Evolutionary conservation across 2,113 vertebrate genomes (phyloP).

Genomic region (Oncorhynchus clarkii): DNA sequence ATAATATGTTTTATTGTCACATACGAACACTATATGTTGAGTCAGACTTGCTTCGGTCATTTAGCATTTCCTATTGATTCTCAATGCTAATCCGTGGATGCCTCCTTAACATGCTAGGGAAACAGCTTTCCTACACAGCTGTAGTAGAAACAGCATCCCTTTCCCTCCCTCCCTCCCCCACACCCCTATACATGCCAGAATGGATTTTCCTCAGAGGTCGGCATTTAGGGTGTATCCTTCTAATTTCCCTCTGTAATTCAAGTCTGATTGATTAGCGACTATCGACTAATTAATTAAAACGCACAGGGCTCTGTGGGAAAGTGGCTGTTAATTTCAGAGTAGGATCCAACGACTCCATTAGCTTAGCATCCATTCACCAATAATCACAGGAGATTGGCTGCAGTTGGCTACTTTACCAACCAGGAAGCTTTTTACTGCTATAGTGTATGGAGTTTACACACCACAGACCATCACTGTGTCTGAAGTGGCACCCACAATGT

Average conservation of each 20-base stretch:
- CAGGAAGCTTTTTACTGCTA: background rate
- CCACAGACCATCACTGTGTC: background rate
- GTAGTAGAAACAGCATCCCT: background rate
- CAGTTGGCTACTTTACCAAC: background rate
- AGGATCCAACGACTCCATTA: slow-evolving; percentile 7
- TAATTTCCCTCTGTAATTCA: slow-evolving; percentile 57
- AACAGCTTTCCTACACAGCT: background rate
- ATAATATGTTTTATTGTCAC: too few relatives aligned
- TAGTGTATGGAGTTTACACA: background rate
- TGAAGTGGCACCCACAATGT: too few relatives aligned
- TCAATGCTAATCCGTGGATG: background rate
- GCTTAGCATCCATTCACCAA: background rate
- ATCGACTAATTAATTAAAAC: slow-evolving; percentile 45
- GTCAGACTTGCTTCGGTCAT: too few relatives aligned
- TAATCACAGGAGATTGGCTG: background rate
- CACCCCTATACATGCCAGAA: slow-evolving; percentile 33
- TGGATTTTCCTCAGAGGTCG: slow-evolving; percentile 38
- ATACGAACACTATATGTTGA: too few relatives aligned
- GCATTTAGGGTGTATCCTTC: slow-evolving; percentile 42
- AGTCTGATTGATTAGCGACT: slow-evolving; percentile 46
- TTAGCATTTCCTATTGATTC: too few relatives aligned
- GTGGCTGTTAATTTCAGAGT: background rate
- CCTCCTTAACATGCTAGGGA: background rate
- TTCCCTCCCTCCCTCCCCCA: background rate
- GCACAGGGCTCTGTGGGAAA: background rate